Percentiles rank a stretch among this genome's conserved stretches.
Evolutionary conservation across 2,888 invertebrate species (phyloP).

Genomic region (Parnassius mnemosyne): DNA sequence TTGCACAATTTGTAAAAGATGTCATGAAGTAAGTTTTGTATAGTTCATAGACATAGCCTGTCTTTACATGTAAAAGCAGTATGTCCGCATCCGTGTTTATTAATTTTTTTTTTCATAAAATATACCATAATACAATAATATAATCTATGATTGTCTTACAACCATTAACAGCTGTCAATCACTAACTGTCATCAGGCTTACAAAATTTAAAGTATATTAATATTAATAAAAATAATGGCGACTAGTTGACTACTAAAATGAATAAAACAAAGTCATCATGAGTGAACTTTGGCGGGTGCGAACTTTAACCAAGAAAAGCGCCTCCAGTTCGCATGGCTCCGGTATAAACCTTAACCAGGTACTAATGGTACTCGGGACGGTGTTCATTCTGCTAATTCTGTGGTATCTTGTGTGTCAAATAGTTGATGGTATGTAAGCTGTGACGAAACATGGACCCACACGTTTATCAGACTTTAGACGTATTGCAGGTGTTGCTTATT

Average conservation of each 20-base stretch:
- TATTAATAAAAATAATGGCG: slow-evolving; percentile 4
- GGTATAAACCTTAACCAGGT: slow-evolving; percentile 59
- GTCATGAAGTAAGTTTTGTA: too few species aligned
- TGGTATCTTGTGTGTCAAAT: slow-evolving; percentile 63
- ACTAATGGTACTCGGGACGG: slow-evolving; percentile 57
- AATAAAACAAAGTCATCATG: slow-evolving; percentile 18
- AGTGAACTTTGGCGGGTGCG: slow-evolving; percentile 20
- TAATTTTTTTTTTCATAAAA: too few species aligned
- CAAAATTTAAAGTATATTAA: slow-evolving; percentile 13
- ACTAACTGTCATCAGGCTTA: neutral
- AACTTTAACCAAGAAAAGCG: slow-evolving; percentile 11
- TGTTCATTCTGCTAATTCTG: slow-evolving; percentile 56
- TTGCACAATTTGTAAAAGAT: too few species aligned
- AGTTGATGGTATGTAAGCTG: slow-evolving; percentile 44
- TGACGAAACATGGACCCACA: neutral
- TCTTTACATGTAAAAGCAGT: too few species aligned
- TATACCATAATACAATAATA: neutral
- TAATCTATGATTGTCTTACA: slow-evolving; percentile 4
- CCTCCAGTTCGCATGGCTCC: slow-evolving; percentile 36
- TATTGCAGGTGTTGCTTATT: slow-evolving; percentile 52
- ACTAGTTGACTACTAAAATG: neutral
- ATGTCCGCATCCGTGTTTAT: too few species aligned
- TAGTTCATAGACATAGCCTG: too few species aligned
- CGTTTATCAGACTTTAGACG: slow-evolving; percentile 46
- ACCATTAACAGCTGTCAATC: neutral